Conservation (phyloP, 2,888 invertebrate genomes). For the Epistrophella euchroma region DNA sequence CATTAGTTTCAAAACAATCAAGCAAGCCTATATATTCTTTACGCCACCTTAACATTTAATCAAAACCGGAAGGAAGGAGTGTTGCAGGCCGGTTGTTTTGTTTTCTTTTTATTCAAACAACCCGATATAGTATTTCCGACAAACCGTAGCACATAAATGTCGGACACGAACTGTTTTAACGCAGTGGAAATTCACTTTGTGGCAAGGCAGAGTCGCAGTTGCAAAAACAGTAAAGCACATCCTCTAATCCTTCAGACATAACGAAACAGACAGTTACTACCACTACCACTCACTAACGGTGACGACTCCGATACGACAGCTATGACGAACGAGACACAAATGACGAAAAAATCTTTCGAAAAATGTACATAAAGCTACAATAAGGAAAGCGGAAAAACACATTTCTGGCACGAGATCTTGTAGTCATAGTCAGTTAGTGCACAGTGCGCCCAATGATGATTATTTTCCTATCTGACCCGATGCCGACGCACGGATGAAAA, state of each 20-base stretch:
- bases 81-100: constrained; percentile 14
- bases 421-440: background rate
- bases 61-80: constrained; percentile 34
- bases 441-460: constrained; percentile 43
- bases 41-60: constrained; percentile 28
- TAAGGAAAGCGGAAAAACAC: constrained; percentile 44
- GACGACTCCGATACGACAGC: constrained; percentile 39
- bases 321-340: constrained; percentile 62
- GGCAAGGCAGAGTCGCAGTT: constrained; percentile 22
- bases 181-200: constrained; percentile 46
- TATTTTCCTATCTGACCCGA: constrained; percentile 57
- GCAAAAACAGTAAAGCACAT: constrained; percentile 39
- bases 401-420: constrained; percentile 42
- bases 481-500: constrained; percentile 49
- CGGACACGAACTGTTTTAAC: constrained; percentile 69
- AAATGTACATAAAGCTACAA: constrained; percentile 16
- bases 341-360: constrained; percentile 55
- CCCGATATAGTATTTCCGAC: constrained; percentile 42
- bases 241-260: constrained; percentile 66
- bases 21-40: constrained; percentile 35
- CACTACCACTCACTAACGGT: constrained; percentile 2
- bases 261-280: constrained; percentile 48
- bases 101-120: constrained; percentile 5
- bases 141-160: constrained; percentile 72
- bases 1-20: constrained; percentile 17